Evolutionary conservation across 2,888 invertebrate species (phyloP).

Genomic region (Molorchus minor): DNA sequence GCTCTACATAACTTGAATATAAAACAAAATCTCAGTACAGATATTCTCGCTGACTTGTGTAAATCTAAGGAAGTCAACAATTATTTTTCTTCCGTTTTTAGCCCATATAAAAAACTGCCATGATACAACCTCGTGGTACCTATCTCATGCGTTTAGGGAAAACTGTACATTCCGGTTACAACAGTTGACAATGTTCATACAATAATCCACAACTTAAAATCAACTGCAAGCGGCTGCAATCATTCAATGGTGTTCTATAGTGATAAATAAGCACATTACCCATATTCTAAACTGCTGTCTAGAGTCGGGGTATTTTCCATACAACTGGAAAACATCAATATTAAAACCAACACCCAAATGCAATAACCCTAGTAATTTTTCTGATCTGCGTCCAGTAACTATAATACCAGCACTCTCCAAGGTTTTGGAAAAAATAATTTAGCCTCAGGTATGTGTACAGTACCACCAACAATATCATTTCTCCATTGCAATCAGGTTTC

Average conservation of each 20-base stretch:
- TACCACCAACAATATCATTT: background rate
- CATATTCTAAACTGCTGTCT: background rate
- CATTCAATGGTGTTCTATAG: too few species aligned
- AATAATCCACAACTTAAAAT: too few species aligned
- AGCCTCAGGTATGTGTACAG: background rate
- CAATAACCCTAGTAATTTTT: background rate
- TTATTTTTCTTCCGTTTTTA: too few species aligned
- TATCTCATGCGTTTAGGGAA: background rate
- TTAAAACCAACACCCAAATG: background rate
- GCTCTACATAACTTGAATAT: too few species aligned
- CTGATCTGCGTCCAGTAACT: background rate
- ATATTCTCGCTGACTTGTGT: too few species aligned
- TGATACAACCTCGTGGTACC: background rate
- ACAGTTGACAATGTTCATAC: too few species aligned
- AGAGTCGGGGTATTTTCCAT: background rate
- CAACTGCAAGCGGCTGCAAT: too few species aligned
- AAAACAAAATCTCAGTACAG: too few species aligned
- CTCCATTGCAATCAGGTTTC: background rate
- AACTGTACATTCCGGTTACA: too few species aligned
- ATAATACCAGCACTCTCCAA: background rate
- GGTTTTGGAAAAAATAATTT: conserved; percentile 1
- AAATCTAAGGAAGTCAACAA: too few species aligned
- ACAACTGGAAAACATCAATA: background rate
- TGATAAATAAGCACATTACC: background rate
- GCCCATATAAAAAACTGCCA: background rate